Percentiles rank a stretch among this genome's conserved stretches.
phyloP scores from a whole-genome alignment of 1,140 invertebrate genomes.

The Saccostrea glomerata region DNA sequence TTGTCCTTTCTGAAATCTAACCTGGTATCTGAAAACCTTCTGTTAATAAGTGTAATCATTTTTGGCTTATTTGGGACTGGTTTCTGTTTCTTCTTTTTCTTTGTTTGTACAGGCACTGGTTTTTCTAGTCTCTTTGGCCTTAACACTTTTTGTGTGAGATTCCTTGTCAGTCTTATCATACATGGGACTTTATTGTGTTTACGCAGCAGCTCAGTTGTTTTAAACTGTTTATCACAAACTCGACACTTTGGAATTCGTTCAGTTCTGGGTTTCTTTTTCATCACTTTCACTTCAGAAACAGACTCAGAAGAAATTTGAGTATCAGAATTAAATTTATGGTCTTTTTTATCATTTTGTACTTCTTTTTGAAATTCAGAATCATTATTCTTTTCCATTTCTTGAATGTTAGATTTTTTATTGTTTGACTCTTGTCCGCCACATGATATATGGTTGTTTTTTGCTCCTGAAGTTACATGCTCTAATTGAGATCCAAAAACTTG shows the following conservation, averaged over 20 bases:
- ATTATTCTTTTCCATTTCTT: neutral
- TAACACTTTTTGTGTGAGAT: conserved; percentile 52
- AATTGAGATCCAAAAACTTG: neutral
- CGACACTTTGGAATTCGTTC: conserved; percentile 43
- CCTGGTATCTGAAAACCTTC: conserved; percentile 43
- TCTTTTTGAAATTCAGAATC: neutral
- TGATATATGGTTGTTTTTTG: neutral
- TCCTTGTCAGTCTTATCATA: conserved; percentile 52
- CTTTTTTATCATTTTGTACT: neutral
- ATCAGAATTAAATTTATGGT: neutral
- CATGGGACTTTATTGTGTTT: conserved; percentile 58
- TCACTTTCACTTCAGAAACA: neutral
- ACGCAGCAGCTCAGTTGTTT: conserved; percentile 42
- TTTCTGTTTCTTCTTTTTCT: conserved; percentile 45
- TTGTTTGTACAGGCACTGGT: conserved; percentile 8
- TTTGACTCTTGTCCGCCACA: neutral
- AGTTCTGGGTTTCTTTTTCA: conserved; percentile 36
- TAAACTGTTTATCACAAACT: conserved; percentile 50
- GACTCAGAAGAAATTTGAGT: neutral
- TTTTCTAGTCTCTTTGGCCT: conserved; percentile 44
- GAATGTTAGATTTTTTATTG: neutral
- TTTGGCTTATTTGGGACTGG: neutral
- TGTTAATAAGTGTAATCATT: conserved; percentile 26
- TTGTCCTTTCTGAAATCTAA: conserved; percentile 41
- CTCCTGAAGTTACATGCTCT: neutral